phyloP scores from a whole-genome alignment of 1,140 invertebrate genomes.

The Psilanteris sp. region DNA sequence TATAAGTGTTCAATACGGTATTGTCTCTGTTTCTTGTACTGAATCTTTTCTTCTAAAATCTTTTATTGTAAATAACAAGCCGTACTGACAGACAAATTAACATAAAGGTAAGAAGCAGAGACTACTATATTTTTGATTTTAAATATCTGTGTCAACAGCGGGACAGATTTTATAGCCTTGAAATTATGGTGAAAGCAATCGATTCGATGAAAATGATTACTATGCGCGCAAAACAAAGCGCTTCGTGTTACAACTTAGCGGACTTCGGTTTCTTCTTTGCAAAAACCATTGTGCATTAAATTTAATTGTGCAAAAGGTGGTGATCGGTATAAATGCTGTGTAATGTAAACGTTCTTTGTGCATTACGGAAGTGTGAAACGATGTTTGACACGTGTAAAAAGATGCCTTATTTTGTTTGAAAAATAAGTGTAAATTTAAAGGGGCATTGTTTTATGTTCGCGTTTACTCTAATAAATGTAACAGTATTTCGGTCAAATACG shows the following conservation, averaged over 20 bases:
- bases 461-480: too few species aligned
- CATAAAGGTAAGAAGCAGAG: too few species aligned
- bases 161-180: not conserved
- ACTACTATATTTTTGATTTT: too few species aligned
- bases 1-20: too few species aligned
- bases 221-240: conserved; percentile 21
- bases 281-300: conserved; percentile 40
- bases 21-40: too few species aligned
- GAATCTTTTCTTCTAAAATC: too few species aligned
- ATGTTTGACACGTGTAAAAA: conserved; percentile 42
- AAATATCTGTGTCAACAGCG: conserved; percentile 12
- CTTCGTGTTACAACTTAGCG: conserved; percentile 11
- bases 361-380: conserved; percentile 36
- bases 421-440: conserved; percentile 17
- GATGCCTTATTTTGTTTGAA: conserved; percentile 13
- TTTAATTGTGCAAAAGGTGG: conserved; percentile 47
- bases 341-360: conserved; percentile 38
- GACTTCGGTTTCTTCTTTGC: conserved; percentile 8
- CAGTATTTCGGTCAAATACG: too few species aligned
- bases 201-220: conserved; percentile 36
- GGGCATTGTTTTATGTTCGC: not conserved
- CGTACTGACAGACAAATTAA: too few species aligned
- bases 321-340: conserved; percentile 7
- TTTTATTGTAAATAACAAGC: too few species aligned
- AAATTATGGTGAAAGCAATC: conserved; percentile 8